phyloP scores from a whole-genome alignment of 2,888 invertebrate species.

The Agonopterix arenella region DNA sequence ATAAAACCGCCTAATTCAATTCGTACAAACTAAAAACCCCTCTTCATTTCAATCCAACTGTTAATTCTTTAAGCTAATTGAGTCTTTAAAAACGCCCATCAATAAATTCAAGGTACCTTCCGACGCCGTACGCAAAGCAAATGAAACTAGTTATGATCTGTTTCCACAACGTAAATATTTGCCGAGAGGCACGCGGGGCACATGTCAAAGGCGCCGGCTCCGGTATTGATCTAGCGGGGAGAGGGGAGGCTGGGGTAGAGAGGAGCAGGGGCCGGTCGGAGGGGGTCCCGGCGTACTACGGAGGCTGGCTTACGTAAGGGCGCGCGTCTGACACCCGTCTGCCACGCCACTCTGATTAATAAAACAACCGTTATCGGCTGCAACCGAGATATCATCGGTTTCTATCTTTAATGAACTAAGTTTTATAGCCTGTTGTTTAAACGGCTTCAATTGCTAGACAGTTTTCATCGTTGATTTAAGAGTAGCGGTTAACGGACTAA shows the following conservation, averaged over 20 bases:
- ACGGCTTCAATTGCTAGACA: slow-evolving; percentile 10
- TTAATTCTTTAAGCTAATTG: too few species aligned
- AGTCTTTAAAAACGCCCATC: too few species aligned
- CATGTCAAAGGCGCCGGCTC: slow-evolving; percentile 74
- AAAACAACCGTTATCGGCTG: slow-evolving; percentile 58
- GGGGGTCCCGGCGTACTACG: slow-evolving; percentile 41
- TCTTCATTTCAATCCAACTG: too few species aligned
- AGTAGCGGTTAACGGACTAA: too few species aligned
- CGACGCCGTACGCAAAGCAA: slow-evolving; percentile 36
- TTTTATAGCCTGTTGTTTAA: slow-evolving; percentile 20
- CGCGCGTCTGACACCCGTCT: slow-evolving; percentile 69
- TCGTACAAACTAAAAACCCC: too few species aligned
- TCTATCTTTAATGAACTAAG: slow-evolving; percentile 46
- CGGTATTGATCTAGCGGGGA: slow-evolving; percentile 71
- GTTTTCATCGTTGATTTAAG: not conserved
- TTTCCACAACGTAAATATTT: slow-evolving; percentile 74
- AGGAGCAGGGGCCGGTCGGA: slow-evolving; percentile 14
- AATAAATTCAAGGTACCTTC: slow-evolving; percentile 9
- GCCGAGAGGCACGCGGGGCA: slow-evolving; percentile 66
- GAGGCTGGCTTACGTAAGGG: slow-evolving; percentile 68
- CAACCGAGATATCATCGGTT: slow-evolving; percentile 47
- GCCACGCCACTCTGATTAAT: slow-evolving; percentile 55
- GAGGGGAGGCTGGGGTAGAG: slow-evolving; percentile 11
- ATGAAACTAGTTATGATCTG: slow-evolving; percentile 71
- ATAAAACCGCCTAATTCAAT: too few species aligned